These are phyloP conservation scores for Sebastes matsubarae DNA, from an alignment of 2,797 vertebrate genomes.

Conservation along the genomic window DNA sequence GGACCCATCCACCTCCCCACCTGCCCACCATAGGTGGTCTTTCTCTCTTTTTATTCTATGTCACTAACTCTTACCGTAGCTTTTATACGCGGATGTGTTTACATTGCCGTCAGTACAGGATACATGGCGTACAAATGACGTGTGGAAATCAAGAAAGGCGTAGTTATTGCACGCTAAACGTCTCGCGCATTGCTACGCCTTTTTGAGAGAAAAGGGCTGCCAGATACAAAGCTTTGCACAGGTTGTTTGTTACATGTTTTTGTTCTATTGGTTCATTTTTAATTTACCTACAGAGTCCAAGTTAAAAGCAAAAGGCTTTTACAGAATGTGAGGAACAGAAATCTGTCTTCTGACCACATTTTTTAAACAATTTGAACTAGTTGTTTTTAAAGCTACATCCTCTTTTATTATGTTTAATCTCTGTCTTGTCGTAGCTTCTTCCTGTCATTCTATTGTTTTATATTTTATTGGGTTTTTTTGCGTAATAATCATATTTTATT, in stretches of 20 bases:
- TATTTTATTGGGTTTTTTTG: neutral
- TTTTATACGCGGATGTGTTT: no score
- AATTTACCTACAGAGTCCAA: neutral
- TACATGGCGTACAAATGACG: no score
- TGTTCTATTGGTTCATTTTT: neutral
- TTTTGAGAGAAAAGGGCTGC: no score
- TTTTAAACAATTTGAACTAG: neutral
- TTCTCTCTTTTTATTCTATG: no score
- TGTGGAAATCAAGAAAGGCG: no score
- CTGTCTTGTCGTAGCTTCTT: neutral
- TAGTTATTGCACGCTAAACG: no score
- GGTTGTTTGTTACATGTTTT: neutral
- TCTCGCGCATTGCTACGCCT: no score
- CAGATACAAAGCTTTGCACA: neutral
- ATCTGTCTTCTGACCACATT: neutral
- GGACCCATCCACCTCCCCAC: no score
- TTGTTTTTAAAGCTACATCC: neutral
- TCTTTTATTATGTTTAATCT: neutral
- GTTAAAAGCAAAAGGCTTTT: no score
- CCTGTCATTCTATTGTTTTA: neutral
- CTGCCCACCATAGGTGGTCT: no score
- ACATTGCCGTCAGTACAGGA: no score
- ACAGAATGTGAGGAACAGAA: neutral
- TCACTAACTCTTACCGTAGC: no score
- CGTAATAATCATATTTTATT: neutral